These are phyloP conservation scores for Macrobrachium rosenbergii DNA, from an alignment of 1,140 invertebrate species.

Conservation along the genomic window DNA sequence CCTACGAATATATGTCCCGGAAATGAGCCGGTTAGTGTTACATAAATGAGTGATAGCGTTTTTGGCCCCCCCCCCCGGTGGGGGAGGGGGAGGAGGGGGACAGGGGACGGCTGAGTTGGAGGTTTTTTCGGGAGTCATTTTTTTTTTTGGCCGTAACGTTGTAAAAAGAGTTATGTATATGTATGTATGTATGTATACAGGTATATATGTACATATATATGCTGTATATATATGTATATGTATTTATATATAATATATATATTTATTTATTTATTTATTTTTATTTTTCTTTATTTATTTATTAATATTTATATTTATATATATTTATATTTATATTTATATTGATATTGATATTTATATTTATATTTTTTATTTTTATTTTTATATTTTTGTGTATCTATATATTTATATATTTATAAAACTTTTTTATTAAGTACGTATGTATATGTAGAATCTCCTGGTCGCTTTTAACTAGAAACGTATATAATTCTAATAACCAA, in stretches of 20 bases:
- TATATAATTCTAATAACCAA: too few species aligned
- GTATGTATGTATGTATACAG: not conserved
- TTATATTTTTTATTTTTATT: not conserved
- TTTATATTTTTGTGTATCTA: not conserved
- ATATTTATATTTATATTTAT: constrained; percentile 5
- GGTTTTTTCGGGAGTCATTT: too few species aligned
- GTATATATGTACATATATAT: not conserved
- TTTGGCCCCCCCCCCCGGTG: too few species aligned
- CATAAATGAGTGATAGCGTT: too few species aligned
- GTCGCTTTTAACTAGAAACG: too few species aligned
- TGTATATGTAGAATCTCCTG: not conserved
- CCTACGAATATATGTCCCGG: too few species aligned
- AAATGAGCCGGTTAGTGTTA: too few species aligned
- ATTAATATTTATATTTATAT: not conserved
- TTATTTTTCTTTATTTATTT: not conserved
- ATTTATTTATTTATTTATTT: not conserved
- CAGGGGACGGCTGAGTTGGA: too few species aligned
- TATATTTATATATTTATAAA: not conserved
- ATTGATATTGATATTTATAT: not conserved
- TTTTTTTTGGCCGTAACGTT: too few species aligned
- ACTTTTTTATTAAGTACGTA: not conserved
- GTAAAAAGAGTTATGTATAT: not conserved
- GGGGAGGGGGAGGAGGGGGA: too few species aligned
- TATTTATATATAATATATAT: constrained; percentile 3
- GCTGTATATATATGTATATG: not conserved